These are phyloP conservation scores for Caenorhabditis becei DNA, from an alignment of 2,888 invertebrate genomes.

Conservation along the genomic window DNA sequence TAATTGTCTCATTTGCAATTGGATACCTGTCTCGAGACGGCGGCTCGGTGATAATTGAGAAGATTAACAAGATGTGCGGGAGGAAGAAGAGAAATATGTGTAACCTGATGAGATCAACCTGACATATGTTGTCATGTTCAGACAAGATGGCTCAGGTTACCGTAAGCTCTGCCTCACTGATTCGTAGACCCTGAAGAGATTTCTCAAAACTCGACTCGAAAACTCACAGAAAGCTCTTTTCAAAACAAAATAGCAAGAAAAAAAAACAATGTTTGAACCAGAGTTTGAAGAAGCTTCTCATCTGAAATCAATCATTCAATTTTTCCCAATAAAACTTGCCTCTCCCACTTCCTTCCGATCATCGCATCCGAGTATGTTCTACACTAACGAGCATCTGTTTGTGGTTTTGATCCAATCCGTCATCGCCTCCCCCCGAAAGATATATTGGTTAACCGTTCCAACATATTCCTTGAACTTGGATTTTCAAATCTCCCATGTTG, in stretches of 20 bases:
- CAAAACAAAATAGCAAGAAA: too few relatives aligned
- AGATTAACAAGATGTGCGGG: conserved; percentile 60
- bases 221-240: background rate
- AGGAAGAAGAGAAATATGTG: conserved; percentile 38
- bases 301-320: conserved; percentile 65
- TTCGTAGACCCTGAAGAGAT: conserved; percentile 1
- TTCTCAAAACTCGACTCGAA: background rate
- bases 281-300: conserved; percentile 22
- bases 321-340: conserved; percentile 52
- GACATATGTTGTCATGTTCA: conserved; percentile 66
- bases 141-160: conserved; percentile 61
- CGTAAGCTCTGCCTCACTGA: conserved; percentile 18
- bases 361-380: conserved; percentile 55
- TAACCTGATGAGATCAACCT: conserved; percentile 57
- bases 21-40: conserved; percentile 42
- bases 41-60: conserved; percentile 63
- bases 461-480: background rate
- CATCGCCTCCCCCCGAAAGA: conserved; percentile 32
- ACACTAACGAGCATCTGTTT: conserved; percentile 61
- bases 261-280: conserved; percentile 16
- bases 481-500: too few relatives aligned
- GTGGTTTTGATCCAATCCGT: conserved; percentile 59
- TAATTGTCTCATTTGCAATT: conserved; percentile 46
- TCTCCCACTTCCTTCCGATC: conserved; percentile 16
- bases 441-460: conserved; percentile 54